phyloP scores from a whole-genome alignment of 1,140 invertebrate species.

The Artemia franciscana region DNA sequence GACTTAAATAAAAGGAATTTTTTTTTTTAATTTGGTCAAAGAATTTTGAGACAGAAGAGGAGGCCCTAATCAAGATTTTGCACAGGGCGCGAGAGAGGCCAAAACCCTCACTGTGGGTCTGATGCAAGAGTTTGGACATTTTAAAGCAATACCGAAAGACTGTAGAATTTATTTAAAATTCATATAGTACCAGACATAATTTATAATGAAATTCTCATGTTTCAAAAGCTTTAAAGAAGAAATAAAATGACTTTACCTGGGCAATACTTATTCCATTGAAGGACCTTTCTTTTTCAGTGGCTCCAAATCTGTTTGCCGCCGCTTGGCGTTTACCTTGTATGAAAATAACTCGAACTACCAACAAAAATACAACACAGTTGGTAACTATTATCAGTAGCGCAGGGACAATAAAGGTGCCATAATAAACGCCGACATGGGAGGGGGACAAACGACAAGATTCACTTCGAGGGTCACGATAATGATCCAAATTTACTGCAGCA shows the following conservation, averaged over 20 bases:
- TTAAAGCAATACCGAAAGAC: too few relatives aligned
- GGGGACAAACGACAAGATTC: slow-evolving; percentile 15
- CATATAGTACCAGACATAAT: too few relatives aligned
- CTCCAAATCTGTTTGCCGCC: slow-evolving; percentile 12
- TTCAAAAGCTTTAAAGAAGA: too few relatives aligned
- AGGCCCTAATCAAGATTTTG: too few relatives aligned
- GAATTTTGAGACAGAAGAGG: too few relatives aligned
- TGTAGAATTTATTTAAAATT: too few relatives aligned
- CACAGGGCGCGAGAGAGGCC: too few relatives aligned
- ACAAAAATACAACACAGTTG: slow-evolving; percentile 25
- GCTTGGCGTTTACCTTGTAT: slow-evolving; percentile 16
- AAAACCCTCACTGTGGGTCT: too few relatives aligned
- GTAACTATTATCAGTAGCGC: slow-evolving; percentile 24
- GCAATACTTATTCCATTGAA: slow-evolving; percentile 10
- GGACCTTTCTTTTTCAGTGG: neutral
- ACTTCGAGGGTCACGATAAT: slow-evolving; percentile 14
- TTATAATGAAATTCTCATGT: too few relatives aligned
- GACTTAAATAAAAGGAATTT: too few relatives aligned
- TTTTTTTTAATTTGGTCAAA: too few relatives aligned
- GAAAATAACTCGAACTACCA: slow-evolving; percentile 24
- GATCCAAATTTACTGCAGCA: slow-evolving; percentile 10
- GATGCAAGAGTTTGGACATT: too few relatives aligned
- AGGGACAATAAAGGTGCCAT: slow-evolving; percentile 19
- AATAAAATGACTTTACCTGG: slow-evolving; percentile 12
- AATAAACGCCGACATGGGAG: slow-evolving; percentile 14